A percentile compares a stretch with the other conserved stretches of the same genome.
phyloP scores from a whole-genome alignment of 53 echinoderm and acorn worm species.

The Henricia sp. region DNA sequence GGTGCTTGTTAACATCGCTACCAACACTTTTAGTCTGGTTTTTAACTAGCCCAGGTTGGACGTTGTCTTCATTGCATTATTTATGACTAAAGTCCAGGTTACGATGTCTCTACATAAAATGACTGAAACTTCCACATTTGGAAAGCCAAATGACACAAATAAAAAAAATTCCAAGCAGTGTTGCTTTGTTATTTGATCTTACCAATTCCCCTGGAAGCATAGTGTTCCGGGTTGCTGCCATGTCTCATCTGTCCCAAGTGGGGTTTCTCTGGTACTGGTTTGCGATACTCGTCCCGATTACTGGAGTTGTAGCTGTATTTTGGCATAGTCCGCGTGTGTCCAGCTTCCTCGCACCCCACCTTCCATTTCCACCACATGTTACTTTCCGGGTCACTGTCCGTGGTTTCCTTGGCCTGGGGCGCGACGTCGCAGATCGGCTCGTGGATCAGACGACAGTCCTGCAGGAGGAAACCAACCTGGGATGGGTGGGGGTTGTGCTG shows the following conservation, averaged over 20 bases:
- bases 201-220: conserved; percentile 83
- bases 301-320: conserved; percentile 75
- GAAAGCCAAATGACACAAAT: no score
- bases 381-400: conserved; percentile 20
- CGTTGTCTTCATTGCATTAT: no score
- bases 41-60: no score
- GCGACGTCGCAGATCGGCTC: conserved; percentile 93
- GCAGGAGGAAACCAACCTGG: conserved; percentile 87
- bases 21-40: no score
- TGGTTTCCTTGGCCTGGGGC: conserved; percentile 56
- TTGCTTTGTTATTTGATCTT: no score
- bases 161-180: no score
- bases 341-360: conserved; percentile 30
- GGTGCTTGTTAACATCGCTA: no score
- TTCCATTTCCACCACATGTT: conserved; percentile 84
- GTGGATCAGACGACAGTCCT: conserved; percentile 79
- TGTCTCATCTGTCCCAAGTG: conserved; percentile 74
- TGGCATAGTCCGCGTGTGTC: conserved; percentile 20
- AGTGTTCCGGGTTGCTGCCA: conserved; percentile 72
- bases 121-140: no score
- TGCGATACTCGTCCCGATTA: conserved; percentile 73
- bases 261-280: conserved; percentile 14
- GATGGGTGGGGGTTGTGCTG: conserved; percentile 86
- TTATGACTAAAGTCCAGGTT: no score
- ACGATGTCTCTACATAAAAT: no score